Percentiles rank a stretch among this genome's conserved stretches.
Evolutionary conservation across 2,888 invertebrate genomes (phyloP).

Genomic region (Crocallis elinguaria): DNA sequence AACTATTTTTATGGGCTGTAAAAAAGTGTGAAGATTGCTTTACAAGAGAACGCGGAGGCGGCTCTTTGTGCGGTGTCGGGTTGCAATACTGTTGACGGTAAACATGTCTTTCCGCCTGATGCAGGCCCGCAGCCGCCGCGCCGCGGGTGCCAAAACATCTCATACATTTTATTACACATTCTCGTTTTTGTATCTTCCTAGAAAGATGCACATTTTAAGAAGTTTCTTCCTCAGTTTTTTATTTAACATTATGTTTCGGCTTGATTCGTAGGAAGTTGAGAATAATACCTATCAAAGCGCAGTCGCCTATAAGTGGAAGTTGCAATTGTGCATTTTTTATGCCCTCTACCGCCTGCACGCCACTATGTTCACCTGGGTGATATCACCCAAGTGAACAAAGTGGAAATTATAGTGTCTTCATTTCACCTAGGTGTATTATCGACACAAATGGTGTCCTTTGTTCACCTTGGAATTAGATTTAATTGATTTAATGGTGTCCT

Average conservation of each 20-base stretch:
- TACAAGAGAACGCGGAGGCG: conserved; percentile 79
- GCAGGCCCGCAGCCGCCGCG: conserved; percentile 63
- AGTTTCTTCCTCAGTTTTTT: background rate
- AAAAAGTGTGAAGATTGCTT: conserved; percentile 83
- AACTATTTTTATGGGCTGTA: conserved; percentile 83
- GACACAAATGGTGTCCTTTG: too few relatives aligned
- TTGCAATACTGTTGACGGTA: conserved; percentile 79
- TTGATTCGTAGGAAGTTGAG: too few relatives aligned
- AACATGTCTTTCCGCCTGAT: conserved; percentile 79
- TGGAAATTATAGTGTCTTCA: too few relatives aligned
- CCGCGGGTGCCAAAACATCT: conserved; percentile 65
- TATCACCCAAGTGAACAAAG: too few relatives aligned
- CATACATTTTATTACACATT: conserved; percentile 34
- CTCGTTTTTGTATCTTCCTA: conserved; percentile 39
- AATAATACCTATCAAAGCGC: too few relatives aligned
- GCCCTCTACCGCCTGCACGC: too few relatives aligned
- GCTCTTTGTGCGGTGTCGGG: conserved; percentile 79
- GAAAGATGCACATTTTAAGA: conserved; percentile 4
- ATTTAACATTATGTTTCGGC: background rate
- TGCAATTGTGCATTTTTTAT: too few relatives aligned
- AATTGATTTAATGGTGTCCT: too few relatives aligned
- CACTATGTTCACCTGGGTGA: too few relatives aligned
- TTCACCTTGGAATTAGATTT: too few relatives aligned
- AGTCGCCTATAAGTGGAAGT: too few relatives aligned
- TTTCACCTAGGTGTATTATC: too few relatives aligned